Evolutionary conservation across 53 echinoderm and acorn worm genomes (phyloP).

Genomic region (Henricia sp.): DNA sequence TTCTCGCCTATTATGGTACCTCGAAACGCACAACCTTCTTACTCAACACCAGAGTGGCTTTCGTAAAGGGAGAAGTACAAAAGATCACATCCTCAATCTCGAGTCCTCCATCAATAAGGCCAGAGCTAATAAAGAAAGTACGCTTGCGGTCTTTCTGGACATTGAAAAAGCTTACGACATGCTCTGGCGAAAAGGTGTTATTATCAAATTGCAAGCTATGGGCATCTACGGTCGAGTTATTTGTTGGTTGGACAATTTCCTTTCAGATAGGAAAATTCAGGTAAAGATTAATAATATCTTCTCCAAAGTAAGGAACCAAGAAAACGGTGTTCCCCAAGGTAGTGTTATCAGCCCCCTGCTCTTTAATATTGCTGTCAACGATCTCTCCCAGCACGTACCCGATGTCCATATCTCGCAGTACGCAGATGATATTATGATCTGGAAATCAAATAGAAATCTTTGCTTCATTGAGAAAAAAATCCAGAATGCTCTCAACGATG

Average conservation of each 20-base stretch:
- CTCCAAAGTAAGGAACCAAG: not conserved
- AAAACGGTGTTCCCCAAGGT: slow-evolving; percentile 36
- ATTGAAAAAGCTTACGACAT: slow-evolving; percentile 38
- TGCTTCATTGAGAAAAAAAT: not conserved
- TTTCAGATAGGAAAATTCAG: not conserved
- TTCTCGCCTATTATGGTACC: slow-evolving; percentile 9
- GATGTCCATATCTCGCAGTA: slow-evolving; percentile 8
- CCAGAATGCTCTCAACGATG: not conserved
- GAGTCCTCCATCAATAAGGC: slow-evolving; percentile 14
- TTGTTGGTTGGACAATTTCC: slow-evolving; percentile 13
- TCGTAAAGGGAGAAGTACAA: slow-evolving; percentile 12
- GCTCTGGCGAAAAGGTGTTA: slow-evolving; percentile 24
- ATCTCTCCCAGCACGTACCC: not conserved
- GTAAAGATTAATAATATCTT: not conserved
- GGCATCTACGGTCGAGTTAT: slow-evolving; percentile 13
- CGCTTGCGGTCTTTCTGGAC: slow-evolving; percentile 26
- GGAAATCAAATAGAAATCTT: slow-evolving; percentile 29
- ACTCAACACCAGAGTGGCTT: slow-evolving; percentile 32
- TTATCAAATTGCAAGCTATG: slow-evolving; percentile 14
- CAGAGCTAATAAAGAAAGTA: slow-evolving; percentile 31
- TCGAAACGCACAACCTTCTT: slow-evolving; percentile 13
- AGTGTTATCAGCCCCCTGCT: slow-evolving; percentile 28
- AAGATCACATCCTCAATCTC: not conserved
- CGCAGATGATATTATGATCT: slow-evolving; percentile 28
- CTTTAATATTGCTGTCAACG: slow-evolving; percentile 31